A percentile compares a stretch with the other conserved stretches of the same genome.
Conservation (phyloP, 2,888 invertebrate species). For the Hydriomena furcata region DNA sequence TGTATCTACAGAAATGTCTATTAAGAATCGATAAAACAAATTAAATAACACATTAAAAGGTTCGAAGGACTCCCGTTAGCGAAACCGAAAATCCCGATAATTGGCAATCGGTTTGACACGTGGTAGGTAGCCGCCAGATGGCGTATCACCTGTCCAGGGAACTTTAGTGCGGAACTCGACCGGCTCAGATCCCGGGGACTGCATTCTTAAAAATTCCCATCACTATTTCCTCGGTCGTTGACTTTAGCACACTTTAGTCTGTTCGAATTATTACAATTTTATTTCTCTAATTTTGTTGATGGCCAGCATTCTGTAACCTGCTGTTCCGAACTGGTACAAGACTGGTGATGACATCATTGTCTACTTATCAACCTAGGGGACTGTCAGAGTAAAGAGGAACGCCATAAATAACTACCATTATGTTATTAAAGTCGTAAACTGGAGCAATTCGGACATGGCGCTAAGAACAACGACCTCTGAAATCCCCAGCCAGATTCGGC, state of each 20-base stretch:
- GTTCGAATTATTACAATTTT: slow-evolving; percentile 35
- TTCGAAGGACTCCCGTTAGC: slow-evolving; percentile 43
- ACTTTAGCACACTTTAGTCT: too few relatives aligned
- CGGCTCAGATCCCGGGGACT: slow-evolving; percentile 46
- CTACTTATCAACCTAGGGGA: slow-evolving; percentile 9
- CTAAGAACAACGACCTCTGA: slow-evolving; percentile 74
- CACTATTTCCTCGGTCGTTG: slow-evolving; percentile 63
- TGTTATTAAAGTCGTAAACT: slow-evolving; percentile 47
- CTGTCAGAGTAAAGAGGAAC: slow-evolving; percentile 4
- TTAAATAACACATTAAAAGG: slow-evolving; percentile 34
- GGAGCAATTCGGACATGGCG: slow-evolving; percentile 60
- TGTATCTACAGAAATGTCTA: slow-evolving; percentile 35
- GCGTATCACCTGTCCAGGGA: slow-evolving; percentile 61
- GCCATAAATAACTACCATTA: slow-evolving; percentile 27
- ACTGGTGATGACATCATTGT: slow-evolving; percentile 12
- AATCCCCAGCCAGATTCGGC: too few relatives aligned
- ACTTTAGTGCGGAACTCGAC: slow-evolving; percentile 58
- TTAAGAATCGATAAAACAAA: slow-evolving; percentile 49
- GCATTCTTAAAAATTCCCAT: slow-evolving; percentile 67
- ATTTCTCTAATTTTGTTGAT: slow-evolving; percentile 1
- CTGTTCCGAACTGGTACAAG: not conserved
- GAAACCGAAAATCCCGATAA: slow-evolving; percentile 53
- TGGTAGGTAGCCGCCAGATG: slow-evolving; percentile 67
- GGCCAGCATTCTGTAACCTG: slow-evolving; percentile 9
- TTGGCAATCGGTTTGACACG: slow-evolving; percentile 68